Conservation (phyloP, 2,888 invertebrate species). For the Drosophila paranaensis region DNA sequence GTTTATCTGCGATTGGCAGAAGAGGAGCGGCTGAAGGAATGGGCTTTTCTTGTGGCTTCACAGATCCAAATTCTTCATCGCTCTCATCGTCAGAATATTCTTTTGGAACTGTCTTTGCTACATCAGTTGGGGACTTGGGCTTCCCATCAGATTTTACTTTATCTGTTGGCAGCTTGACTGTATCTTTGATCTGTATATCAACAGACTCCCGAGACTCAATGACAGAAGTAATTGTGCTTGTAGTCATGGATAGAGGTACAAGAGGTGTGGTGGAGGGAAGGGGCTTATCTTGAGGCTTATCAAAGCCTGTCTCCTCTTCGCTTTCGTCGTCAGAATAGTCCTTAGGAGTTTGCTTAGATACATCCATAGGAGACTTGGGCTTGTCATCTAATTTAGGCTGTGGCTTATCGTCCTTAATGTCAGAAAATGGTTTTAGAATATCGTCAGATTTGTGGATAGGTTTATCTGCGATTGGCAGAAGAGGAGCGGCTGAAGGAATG, state of each 20-base stretch:
- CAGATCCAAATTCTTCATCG: background rate
- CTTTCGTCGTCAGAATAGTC: constrained; percentile 25
- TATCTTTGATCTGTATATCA: background rate
- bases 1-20: background rate
- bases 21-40: background rate
- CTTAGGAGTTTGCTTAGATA: background rate
- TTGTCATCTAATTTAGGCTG: background rate
- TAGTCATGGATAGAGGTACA: background rate
- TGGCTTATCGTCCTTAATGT: background rate
- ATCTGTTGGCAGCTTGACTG: background rate
- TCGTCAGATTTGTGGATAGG: background rate
- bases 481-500: background rate
- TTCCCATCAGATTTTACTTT: background rate
- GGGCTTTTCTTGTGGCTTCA: background rate
- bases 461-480: background rate
- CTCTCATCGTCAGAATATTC: background rate
- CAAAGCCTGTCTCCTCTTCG: constrained; percentile 9
- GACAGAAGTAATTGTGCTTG: constrained; percentile 1
- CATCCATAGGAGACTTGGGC: background rate
- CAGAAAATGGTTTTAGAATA: background rate
- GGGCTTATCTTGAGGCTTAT: constrained; percentile 8
- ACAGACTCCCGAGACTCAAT: constrained; percentile 1
- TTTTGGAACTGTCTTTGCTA: background rate
- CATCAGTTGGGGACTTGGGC: background rate
- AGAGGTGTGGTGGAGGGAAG: background rate